Evolutionary conservation across 2,797 vertebrate species (phyloP), one percentile per base, ranked within the genome.

Genomic region (Microchirus variegatus): DNA sequence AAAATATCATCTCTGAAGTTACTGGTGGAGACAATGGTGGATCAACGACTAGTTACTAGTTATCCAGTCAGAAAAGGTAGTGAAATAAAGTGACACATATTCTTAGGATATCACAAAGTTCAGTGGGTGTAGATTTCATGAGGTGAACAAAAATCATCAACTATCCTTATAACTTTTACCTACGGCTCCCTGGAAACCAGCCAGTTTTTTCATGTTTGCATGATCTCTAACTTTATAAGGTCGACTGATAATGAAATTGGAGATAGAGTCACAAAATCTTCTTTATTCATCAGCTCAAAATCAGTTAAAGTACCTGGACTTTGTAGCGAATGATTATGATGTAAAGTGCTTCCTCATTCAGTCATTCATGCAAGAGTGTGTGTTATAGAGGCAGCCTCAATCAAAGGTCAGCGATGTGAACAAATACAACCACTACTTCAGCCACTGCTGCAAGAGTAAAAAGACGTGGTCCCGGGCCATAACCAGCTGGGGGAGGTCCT

Each of bases 391-490:
- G n/a, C 16, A 60, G 17, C 19, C 36, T 57, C 36, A 12, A 38
- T 63, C 16, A 13, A 53, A 8, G 17, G 16, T 76, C 40, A 57
- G 3, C 7, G 4, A 64, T 53, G 15, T 46, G 52, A 57, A 59
- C 44, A 52, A 50, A 49, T 26, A 31, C 31, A 31, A 15, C 88
- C 69, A 91, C 15, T 86, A 53, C 47, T 84, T 86, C 73, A 93
- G 19, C 90, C 91, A 92, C 77, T 71, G 82, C 73, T 91, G 85
- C 26, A 93, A 88, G 16, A 93, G 78, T 11, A 87, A 18, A 49
- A 78, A 88, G 66, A 91, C 55, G 18, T 80, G 86, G 59, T 90
- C 83, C 12, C 89, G 80, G 63, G 91, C 91, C 53, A 86, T 41
- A 18, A 36, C 48, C 52, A 94, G 85, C 76, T 90, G 81, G 13